phyloP scores from a whole-genome alignment of 2,113 vertebrate species.

The Lagenorhynchus albirostris region DNA sequence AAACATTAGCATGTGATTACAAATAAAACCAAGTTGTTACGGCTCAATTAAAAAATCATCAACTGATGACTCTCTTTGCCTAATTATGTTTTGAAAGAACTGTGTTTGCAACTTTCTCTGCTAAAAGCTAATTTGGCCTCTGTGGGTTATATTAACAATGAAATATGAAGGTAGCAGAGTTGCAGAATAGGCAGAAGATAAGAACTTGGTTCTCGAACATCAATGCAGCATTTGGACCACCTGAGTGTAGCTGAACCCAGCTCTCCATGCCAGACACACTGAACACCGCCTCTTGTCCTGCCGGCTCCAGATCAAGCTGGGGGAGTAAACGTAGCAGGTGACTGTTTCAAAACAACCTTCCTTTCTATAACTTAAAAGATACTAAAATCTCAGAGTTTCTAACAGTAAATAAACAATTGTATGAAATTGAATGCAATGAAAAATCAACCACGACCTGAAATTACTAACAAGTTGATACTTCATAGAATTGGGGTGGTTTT shows the following conservation, averaged over 20 bases:
- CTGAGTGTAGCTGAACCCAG: too few species aligned
- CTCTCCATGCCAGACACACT: not conserved
- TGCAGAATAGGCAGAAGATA: not conserved
- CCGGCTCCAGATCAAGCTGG: not conserved
- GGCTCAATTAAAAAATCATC: not conserved
- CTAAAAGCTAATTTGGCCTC: not conserved
- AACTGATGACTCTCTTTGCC: not conserved
- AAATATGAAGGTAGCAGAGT: not conserved
- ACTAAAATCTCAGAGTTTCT: not conserved
- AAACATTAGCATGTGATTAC: not conserved
- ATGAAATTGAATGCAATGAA: not conserved
- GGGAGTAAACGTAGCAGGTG: not conserved
- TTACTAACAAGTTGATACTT: not conserved
- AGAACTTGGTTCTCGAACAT: fast-evolving
- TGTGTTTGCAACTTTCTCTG: not conserved
- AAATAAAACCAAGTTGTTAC: not conserved
- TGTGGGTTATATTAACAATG: not conserved
- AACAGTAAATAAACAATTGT: not conserved
- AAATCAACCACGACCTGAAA: not conserved
- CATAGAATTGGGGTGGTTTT: not conserved
- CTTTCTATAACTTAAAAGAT: not conserved
- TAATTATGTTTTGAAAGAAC: not conserved
- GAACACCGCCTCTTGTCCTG: not conserved
- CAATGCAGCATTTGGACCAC: not conserved
- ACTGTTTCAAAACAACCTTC: not conserved